Evolutionary conservation across 2,113 vertebrate genomes (phyloP).

Genomic region (Willisornis vidua): DNA sequence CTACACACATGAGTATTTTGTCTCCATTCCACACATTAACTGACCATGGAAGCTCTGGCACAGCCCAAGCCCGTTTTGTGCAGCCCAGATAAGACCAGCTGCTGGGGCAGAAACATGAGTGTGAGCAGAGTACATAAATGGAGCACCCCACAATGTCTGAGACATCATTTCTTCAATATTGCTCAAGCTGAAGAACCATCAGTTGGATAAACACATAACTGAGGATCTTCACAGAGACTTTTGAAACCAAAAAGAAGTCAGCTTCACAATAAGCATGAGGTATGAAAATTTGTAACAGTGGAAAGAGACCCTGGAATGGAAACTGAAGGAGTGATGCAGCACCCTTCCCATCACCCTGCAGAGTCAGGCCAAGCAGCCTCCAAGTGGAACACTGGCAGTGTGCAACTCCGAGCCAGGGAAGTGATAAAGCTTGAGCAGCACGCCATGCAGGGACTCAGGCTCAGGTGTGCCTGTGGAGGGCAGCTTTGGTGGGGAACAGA

Average conservation of each 20-base stretch:
- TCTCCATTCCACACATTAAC: neutral
- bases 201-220: neutral
- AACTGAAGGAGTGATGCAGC: neutral
- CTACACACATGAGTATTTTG: neutral
- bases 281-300: neutral
- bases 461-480: neutral
- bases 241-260: neutral
- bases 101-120: neutral
- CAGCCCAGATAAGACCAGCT: neutral
- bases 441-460: fast-evolving
- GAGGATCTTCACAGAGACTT: neutral
- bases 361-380: neutral
- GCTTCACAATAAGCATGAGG: neutral
- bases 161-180: neutral
- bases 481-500: fast-evolving
- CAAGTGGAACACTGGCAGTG: fast-evolving
- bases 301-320: neutral
- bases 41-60: neutral
- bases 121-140: neutral
- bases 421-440: neutral
- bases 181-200: neutral
- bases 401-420: neutral
- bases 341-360: neutral
- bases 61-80: neutral
- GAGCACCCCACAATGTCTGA: neutral